Base-by-base conservation (phyloP, 1,140 invertebrate genomes). In the Matsumurasca onukii region DNA sequence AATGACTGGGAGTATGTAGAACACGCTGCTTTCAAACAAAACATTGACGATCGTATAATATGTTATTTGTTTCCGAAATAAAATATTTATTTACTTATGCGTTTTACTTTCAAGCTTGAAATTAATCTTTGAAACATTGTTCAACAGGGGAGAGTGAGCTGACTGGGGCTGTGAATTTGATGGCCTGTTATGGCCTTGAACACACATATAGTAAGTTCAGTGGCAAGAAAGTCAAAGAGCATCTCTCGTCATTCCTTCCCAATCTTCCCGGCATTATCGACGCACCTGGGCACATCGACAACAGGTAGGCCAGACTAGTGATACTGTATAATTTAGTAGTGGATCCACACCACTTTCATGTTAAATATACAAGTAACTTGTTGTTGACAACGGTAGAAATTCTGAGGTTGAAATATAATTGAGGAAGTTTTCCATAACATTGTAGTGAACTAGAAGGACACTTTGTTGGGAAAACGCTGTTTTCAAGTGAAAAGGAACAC, bases 131-230 rank as follows among this genome's bases (percentile, higher is more conserved):
- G 34, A 9, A 39, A 39, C 17, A 9, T 39, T 39, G 17, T 39
- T 39, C 34, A 39, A 39, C 78, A 94, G 93, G 86, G 78, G 91
- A 95, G 84, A 93, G 91, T 79, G 94, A 97, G 82, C 82, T 97
- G 68, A 98, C 96, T 62, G 97, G 96, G 69, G 94, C 95, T 76
- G 97, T 92, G 72, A 98, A 98, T 86, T 89, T 98, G 79, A 97
- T 98, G 91, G 89, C 89, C 73, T 91, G 94, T 85, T 93, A 98
- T 89, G 93, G 93, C 66, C 83, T 98, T 51, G 95, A 98, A 82
- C 95, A 98, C 82, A 95, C 95, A 24, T 97, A 98, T 79, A 97
- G 92, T 82, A 98, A 98, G 85, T 98, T 98, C 81, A 97, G 94
- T 83, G 94, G 95, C n/a, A 96, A 97, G 78, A 98, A 95, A 81